Evolutionary conservation across 2,888 invertebrate genomes (phyloP).

Genomic region (Oxytorus armatus): DNA sequence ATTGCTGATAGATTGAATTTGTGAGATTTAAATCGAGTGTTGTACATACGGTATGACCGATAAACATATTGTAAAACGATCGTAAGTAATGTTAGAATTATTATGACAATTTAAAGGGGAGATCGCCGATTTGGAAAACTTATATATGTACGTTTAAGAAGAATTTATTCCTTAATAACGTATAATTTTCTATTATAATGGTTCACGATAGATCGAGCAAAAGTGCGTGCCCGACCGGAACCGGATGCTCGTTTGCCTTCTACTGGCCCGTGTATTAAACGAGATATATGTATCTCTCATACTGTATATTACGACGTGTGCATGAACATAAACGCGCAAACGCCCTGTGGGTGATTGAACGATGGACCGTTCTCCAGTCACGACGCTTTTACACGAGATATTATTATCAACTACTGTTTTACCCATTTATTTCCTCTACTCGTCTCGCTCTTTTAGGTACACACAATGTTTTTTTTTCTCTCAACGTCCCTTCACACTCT

Average conservation of each 20-base stretch:
- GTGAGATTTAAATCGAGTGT: no score
- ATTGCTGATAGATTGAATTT: no score
- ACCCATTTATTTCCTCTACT: conserved; percentile 12
- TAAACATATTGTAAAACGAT: background rate
- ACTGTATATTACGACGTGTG: conserved; percentile 26
- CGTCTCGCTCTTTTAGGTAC: background rate
- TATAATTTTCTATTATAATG: conserved; percentile 34
- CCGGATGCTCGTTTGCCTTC: conserved; percentile 73
- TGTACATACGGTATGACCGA: background rate
- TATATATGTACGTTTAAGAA: conserved; percentile 21
- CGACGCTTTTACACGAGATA: conserved; percentile 44
- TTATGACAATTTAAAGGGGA: background rate
- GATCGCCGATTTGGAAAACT: no score
- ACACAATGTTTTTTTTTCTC: conserved; percentile 15
- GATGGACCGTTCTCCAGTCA: conserved; percentile 52
- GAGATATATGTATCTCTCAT: background rate
- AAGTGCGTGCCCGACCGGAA: conserved; percentile 54
- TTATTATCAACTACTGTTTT: conserved; percentile 32
- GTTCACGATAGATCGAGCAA: conserved; percentile 21
- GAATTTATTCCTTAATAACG: conserved; percentile 15
- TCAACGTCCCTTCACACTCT: conserved; percentile 10
- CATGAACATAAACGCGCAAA: conserved; percentile 39
- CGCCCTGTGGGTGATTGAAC: conserved; percentile 70
- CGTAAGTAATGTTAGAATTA: background rate
- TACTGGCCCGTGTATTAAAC: conserved; percentile 41